Evolutionary conservation across 2,888 invertebrate species (phyloP), one percentile per base, ranked within the genome.

Genomic region (Lochmaea crataegi): DNA sequence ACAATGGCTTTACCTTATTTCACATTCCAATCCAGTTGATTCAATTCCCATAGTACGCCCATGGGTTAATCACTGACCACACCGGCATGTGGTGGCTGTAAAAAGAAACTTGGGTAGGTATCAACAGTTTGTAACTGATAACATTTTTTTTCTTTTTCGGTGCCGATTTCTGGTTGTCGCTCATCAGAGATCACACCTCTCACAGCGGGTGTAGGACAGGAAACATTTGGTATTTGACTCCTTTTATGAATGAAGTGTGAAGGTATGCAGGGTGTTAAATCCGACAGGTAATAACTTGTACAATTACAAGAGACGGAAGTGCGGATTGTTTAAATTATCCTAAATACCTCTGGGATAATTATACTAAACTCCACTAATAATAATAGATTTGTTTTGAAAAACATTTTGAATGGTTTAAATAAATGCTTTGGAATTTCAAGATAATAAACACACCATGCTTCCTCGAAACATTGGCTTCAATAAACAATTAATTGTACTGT

Each of bases 91-190:
- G 69, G 63, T 56, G 63, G 51, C 53, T 41, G 63, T 51, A 56
- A 69, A 69, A 69, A 41, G 69, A 57, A 63, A 60, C 64, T 56
- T 22, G 53, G 56, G 69, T 69, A 69, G 56, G 69, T 64, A 64
- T 60, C 69, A 69, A 69, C 63, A 63, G 53, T 57, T 69, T 51
- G 61, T 63, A 61, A 69, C 64, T 64, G 69, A 69, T 69, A 57
- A 67, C 22, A n/a, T 67, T 32, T 60, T 60, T 60, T 58, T 61
- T 63, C 42, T 53, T 63, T 42, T 56, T 16, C 11, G 69, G 42
- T 69, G 63, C 32, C 63, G 69, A 64, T 51, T 42, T 63, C 14
- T 32, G 61, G 68, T 61, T 63, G 61, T 69, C 57, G 48, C 69
- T 69, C 53, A 22, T 38, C 11, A 38, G 42, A 53, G 53, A 63